A percentile compares a stretch with the other conserved stretches of the same genome.
Conservation (phyloP, 2,888 invertebrate species). For the Microctonus aethiopoides region DNA sequence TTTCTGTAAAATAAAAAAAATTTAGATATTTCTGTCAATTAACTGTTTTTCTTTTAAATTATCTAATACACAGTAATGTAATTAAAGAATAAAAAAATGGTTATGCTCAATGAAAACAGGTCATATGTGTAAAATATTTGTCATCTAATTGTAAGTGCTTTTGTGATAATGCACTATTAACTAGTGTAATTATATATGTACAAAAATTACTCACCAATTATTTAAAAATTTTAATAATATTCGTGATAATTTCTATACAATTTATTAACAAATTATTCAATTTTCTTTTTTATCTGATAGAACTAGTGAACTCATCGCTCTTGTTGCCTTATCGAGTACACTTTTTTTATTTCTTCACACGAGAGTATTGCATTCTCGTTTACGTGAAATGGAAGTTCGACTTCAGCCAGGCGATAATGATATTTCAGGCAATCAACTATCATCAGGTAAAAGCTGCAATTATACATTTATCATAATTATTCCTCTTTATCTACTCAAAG, state of each 20-base stretch:
- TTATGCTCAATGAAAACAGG: slow-evolving; percentile 45
- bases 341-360: slow-evolving; percentile 88
- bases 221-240: too few species aligned
- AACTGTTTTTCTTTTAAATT: not conserved
- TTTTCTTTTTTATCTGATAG: slow-evolving; percentile 69
- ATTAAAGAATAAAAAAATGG: not conserved
- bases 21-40: not conserved
- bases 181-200: slow-evolving; percentile 25
- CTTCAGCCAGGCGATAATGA: slow-evolving; percentile 75
- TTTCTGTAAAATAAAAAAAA: too few species aligned
- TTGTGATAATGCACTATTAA: slow-evolving; percentile 55
- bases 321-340: slow-evolving; percentile 85
- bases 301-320: slow-evolving; percentile 85
- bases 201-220: not conserved
- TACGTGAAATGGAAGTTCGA: slow-evolving; percentile 83
- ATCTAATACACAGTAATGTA: not conserved
- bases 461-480: too few species aligned
- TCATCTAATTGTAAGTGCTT: slow-evolving; percentile 44
- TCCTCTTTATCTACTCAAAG: too few species aligned
- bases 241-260: too few species aligned
- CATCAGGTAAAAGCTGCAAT: slow-evolving; percentile 65
- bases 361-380: slow-evolving; percentile 81
- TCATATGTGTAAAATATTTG: slow-evolving; percentile 49
- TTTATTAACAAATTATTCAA: too few species aligned
- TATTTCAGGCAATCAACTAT: slow-evolving; percentile 69